Evolutionary conservation across 1,140 invertebrate species (phyloP), one percentile per base, ranked within the genome.

Genomic region (Gonioctena quinquepunctata): DNA sequence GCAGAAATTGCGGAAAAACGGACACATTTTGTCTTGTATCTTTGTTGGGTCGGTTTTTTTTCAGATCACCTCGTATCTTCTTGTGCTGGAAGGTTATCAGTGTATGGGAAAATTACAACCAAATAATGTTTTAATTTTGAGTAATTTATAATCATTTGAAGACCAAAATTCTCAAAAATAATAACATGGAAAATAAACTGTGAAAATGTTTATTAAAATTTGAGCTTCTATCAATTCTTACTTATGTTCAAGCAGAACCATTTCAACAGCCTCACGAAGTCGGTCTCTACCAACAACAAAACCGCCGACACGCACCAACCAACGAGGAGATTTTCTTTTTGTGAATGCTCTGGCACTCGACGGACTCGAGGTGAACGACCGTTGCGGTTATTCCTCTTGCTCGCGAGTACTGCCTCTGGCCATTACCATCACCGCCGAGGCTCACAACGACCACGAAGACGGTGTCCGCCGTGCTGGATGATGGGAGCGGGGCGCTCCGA

Each of bases 351-450:
- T 62, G 33, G 33, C 33, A 42, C 33, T 42, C 33, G 33, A 42
- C 33, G 33, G 16, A n/a, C n/a, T 27, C 28, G 33, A 66, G 64
- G 64, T 66, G 49, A 66, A 66, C 50, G 64, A 21, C 64, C 64
- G 49, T 19, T 56, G 64, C 64, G 64, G 64, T 66, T 66, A 66
- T 66, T 66, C 64, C 64, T 66, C 64, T 57, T 64, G 16, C 49
- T 22, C 11, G 13, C 64, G 49, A 26, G 21, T 21, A n/a, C 27
- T 21, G 33, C 50, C 64, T 57, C 22, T 18, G 22, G 50, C 25
- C 49, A 57, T 49, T 13, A 49, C 21, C 23, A 26, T 26, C 13
- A 16, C 26, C n/a, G 19, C 21, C 16, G 21, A 26, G 19, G n/a
- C 23, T 22, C 5, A 25, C 7, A 26, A 16, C 25, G 56, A 26